A percentile compares a stretch with the other conserved stretches of the same genome.
These are phyloP conservation scores for Halichoeres trimaculatus DNA, from an alignment of 2,113 vertebrate species.

Conservation along the genomic window DNA sequence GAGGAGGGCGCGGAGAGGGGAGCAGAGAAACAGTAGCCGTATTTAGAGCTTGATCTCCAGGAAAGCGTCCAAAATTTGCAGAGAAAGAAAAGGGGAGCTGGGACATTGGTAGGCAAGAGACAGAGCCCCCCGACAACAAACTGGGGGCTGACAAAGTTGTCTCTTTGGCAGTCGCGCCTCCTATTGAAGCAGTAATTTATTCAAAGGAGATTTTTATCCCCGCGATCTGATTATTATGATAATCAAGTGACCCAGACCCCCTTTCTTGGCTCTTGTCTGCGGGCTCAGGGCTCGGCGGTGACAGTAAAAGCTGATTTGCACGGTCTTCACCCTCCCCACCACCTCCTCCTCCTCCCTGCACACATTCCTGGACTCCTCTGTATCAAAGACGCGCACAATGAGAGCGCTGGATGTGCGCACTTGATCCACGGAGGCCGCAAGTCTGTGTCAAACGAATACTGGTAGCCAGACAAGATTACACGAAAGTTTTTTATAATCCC, in stretches of 20 bases:
- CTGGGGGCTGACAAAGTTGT: conserved; percentile 84
- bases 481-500: conserved; percentile 69
- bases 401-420: conserved; percentile 71
- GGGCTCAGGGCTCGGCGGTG: conserved; percentile 79
- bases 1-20: conserved; percentile 41
- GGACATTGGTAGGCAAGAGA: conserved; percentile 61
- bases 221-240: conserved; percentile 86
- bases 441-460: conserved; percentile 77
- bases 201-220: conserved; percentile 89
- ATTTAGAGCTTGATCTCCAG: conserved; percentile 79
- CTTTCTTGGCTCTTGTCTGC: conserved; percentile 80
- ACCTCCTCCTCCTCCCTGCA: conserved; percentile 74
- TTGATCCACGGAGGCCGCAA: conserved; percentile 76
- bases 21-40: conserved; percentile 74
- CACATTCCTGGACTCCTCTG: conserved; percentile 85
- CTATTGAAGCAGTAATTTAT: conserved; percentile 88
- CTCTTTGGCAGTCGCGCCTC: conserved; percentile 88
- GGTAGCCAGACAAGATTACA: conserved; percentile 75
- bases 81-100: conserved; percentile 66
- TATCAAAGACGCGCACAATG: conserved; percentile 79
- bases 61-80: conserved; percentile 75
- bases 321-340: conserved; percentile 75
- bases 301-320: conserved; percentile 88
- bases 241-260: conserved; percentile 78
- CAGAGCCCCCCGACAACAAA: conserved; percentile 71